These are phyloP conservation scores for Tragelaphus strepsiceros DNA, from an alignment of 2,113 vertebrate species.

Conservation along the genomic window DNA sequence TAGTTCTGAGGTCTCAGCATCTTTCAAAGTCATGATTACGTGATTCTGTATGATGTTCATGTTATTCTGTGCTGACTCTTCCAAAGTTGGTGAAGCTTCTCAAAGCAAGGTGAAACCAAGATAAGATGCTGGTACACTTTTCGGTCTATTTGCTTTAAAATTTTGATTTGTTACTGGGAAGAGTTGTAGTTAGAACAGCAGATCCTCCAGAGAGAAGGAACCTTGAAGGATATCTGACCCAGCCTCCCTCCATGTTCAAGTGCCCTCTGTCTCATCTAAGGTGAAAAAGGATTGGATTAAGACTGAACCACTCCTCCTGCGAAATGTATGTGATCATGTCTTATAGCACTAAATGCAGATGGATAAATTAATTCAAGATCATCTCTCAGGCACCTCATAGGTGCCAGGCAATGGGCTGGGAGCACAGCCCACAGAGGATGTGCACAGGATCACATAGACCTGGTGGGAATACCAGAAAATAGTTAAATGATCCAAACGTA, in stretches of 20 bases:
- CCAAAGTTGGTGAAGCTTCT: neutral
- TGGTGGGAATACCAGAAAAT: neutral
- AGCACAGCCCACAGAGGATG: accelerated
- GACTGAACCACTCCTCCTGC: neutral
- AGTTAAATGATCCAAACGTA: neutral
- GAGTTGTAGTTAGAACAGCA: neutral
- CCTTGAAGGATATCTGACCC: accelerated
- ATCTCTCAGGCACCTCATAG: neutral
- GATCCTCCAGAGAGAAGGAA: neutral
- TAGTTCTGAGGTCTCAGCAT: neutral
- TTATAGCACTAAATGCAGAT: neutral
- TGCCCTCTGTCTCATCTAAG: neutral
- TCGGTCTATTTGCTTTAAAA: neutral
- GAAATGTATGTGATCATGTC: neutral
- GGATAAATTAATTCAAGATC: neutral
- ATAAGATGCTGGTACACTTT: neutral
- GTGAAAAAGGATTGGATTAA: neutral
- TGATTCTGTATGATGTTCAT: accelerated
- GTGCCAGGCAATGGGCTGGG: neutral
- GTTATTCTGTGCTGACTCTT: neutral
- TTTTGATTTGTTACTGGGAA: neutral
- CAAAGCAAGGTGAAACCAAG: neutral
- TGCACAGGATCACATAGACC: neutral
- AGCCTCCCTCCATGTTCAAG: neutral
- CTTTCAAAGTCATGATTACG: accelerated